These are phyloP conservation scores for Gavia stellata DNA, from an alignment of 2,113 vertebrate species.

Conservation along the genomic window DNA sequence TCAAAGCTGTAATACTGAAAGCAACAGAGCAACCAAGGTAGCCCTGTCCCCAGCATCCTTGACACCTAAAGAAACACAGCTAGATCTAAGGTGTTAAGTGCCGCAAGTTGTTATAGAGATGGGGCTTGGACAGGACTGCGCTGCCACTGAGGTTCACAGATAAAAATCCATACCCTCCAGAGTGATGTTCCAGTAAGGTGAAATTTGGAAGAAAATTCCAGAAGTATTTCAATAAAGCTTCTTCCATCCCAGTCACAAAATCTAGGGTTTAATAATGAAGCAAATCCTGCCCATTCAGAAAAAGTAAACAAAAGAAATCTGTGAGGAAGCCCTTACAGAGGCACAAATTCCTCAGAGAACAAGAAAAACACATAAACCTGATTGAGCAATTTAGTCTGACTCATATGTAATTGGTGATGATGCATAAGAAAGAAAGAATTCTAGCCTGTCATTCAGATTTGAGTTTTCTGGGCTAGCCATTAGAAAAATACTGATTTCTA, in stretches of 20 bases:
- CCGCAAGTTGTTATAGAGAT: background rate
- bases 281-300: background rate
- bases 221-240: background rate
- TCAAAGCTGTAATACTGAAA: background rate
- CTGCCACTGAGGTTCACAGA: background rate
- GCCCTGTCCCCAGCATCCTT: background rate
- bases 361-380: background rate
- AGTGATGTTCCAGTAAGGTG: background rate
- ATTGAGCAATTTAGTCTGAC: background rate
- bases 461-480: background rate
- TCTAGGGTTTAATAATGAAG: background rate
- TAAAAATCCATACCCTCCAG: background rate
- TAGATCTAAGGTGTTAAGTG: background rate
- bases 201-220: background rate
- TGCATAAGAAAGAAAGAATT: background rate
- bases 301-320: background rate
- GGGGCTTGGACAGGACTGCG: background rate
- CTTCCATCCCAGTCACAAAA: background rate
- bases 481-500: background rate
- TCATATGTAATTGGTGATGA: background rate
- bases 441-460: background rate
- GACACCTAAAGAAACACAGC: background rate
- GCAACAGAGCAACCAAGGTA: background rate
- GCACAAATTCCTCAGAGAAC: background rate
- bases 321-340: background rate